These are phyloP conservation scores for Spodoptera picta DNA, from an alignment of 2,888 invertebrate species.

Conservation along the genomic window DNA sequence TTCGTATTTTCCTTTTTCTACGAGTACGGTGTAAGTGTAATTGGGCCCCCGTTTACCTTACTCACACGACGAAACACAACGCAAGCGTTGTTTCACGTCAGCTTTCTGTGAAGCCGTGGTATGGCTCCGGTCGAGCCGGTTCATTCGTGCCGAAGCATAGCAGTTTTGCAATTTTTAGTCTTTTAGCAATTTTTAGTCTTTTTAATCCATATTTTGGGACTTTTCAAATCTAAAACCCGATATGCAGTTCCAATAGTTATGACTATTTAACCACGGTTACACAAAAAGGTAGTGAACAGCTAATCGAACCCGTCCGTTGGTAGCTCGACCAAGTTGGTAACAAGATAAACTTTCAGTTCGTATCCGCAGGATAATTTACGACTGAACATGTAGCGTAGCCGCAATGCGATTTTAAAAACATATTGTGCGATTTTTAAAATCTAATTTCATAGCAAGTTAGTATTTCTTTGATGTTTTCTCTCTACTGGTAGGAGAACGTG, in stretches of 20 bases:
- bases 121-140: too few relatives aligned
- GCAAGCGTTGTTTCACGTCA: too few relatives aligned
- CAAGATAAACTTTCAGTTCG: constrained; percentile 73
- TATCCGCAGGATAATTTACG: constrained; percentile 71
- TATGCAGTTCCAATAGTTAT: constrained; percentile 26
- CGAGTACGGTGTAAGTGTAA: too few relatives aligned
- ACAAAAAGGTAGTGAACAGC: constrained; percentile 48
- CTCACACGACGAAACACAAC: too few relatives aligned
- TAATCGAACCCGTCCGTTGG: constrained; percentile 62
- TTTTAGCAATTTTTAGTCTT: too few relatives aligned
- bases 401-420: constrained; percentile 49
- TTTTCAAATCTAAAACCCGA: not conserved
- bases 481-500: not conserved
- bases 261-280: constrained; percentile 46
- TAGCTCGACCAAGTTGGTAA: constrained; percentile 65
- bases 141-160: too few relatives aligned
- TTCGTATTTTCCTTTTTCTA: too few relatives aligned
- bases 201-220: too few relatives aligned
- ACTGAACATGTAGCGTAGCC: constrained; percentile 48
- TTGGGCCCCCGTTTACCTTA: too few relatives aligned
- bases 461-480: constrained; percentile 4
- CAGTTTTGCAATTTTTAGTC: too few relatives aligned
- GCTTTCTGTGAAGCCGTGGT: too few relatives aligned
- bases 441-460: constrained; percentile 15
- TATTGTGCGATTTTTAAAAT: constrained; percentile 45